Evolutionary conservation across 2,113 vertebrate genomes (phyloP), one percentile per base, ranked within the genome.

Genomic region (Rhynchopsitta pachyrhyncha): DNA sequence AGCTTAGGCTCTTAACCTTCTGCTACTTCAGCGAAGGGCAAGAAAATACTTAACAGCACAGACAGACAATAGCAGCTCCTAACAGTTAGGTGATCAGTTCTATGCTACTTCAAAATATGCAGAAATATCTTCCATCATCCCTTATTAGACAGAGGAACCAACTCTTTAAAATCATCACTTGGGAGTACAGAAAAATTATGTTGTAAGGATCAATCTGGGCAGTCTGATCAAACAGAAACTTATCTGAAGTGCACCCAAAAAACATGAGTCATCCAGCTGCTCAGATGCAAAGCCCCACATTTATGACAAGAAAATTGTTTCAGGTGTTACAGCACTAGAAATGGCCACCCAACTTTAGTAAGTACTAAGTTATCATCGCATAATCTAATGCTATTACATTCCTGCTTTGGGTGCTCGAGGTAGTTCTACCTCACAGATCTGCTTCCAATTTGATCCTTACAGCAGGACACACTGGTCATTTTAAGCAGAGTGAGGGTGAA

Each of bases 101-200:
- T 13, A 27, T 13, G 10, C 22, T 88, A 49, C 71, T 88, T 86
- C 84, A 91, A 95, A 97, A 93, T 64, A 98, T 81, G 95, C 97
- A 98, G 97, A 98, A 98, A 98, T 97, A 97, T 53, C 55, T 78
- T 97, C 94, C 7, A 95, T 90, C 88, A 42, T 66, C 81, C 77
- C 63, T 94, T 86, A 90, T n/a, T 80, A 64, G 12, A 13, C 44
- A 85, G 25, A 83, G 10, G n/a, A 52, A 67, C n/a, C 59, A 92
- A 86, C 11, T 81, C 62, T 28, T 59, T 33, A 88, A 85, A 92
- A 87, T 37, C 37, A 71, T 57, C 73, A 77, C 55, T 67, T 70
- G 64, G 44, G 85, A 49, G 14, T 84, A 95, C 70, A 92, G 23
- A 92, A 64, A 83, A 77, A 60, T 83, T 52, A 82, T 11, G 52